Evolutionary conservation across 2,797 vertebrate genomes (phyloP).

Genomic region (Galagoides demidoff): DNA sequence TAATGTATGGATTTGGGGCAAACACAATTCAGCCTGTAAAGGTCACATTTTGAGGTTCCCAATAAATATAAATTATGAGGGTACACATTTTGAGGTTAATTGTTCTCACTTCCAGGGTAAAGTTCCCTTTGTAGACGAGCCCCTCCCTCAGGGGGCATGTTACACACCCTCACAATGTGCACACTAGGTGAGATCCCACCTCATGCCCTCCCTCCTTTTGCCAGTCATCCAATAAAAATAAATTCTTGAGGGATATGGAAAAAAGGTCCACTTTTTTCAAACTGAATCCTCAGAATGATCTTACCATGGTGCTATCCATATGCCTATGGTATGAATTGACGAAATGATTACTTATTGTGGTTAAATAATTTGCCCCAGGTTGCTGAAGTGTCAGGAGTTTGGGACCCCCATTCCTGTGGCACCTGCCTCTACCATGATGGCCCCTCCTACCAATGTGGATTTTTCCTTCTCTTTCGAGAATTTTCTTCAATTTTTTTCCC

Average conservation of each 20-base stretch:
- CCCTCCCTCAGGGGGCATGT: too few relatives aligned
- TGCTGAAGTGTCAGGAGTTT: background rate
- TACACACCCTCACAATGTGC: too few relatives aligned
- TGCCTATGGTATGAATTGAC: background rate
- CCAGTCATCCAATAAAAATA: background rate
- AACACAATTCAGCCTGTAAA: background rate
- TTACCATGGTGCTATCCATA: background rate
- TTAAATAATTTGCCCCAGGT: background rate
- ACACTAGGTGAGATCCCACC: too few relatives aligned
- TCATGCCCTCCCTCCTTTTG: too few relatives aligned
- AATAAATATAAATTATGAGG: background rate
- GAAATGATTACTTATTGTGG: background rate
- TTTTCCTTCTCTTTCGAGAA: background rate
- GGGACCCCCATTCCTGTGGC: background rate
- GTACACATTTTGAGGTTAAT: too few relatives aligned
- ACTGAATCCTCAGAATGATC: background rate
- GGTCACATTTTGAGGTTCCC: background rate
- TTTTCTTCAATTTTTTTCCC: constrained; percentile 32
- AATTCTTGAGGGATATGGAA: background rate
- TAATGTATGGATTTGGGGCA: background rate
- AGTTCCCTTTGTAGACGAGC: too few relatives aligned
- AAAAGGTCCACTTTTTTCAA: background rate
- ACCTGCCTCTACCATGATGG: background rate
- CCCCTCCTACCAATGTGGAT: background rate
- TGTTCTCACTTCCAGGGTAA: too few relatives aligned